Evolutionary conservation across 2,888 invertebrate genomes (phyloP), one percentile per base, ranked within the genome.

Genomic region (Andrena camellia): DNA sequence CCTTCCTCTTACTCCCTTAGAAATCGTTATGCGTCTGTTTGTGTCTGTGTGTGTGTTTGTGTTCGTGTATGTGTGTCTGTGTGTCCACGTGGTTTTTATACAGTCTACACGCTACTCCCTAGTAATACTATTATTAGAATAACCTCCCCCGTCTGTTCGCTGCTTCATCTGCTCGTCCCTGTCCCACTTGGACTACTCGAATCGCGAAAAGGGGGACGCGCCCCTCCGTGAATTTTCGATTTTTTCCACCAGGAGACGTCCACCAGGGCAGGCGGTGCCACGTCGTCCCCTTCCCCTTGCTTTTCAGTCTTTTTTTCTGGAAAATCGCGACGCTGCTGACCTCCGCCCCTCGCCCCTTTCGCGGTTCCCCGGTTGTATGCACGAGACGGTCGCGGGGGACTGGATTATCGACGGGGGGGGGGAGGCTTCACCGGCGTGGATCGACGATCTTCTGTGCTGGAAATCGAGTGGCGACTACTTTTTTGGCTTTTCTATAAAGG

Each of bases 111-210:
- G 91, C 93, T 94, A 94, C 90, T 91, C 90, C 90, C 93, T 94
- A 94, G 89, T 94, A 94, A 94, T 94, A 94, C 93, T 94, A 93
- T 93, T 87, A 89, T 90, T 93, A 93, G 91, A 92, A 91, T 82
- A 82, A 91, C 88, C 89, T 88, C 87, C 87, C 84, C 82, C 70
- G 35, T 23, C 57, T 42, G 42, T 42, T 42, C 50, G 31, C 63
- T 57, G 8, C 62, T 54, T 64, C 48, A 26, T 48, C 26, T n/a
- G 60, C 29, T 59, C 60, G 29, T 69, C 57, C 5, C 64, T 17
- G 20, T 31, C 52, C 57, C 35, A 13, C 20, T 52, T 70, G 67
- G 64, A 69, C 60, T 74, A 52, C 67, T 72, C 62, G 62, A 20
- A 20, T 59, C 63, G 69, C 54, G 66, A 54, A 35, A 35, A 54